Evolutionary conservation across 2,888 invertebrate species (phyloP), one percentile per base, ranked within the genome.

Genomic region (Tetragonula carbonaria): DNA sequence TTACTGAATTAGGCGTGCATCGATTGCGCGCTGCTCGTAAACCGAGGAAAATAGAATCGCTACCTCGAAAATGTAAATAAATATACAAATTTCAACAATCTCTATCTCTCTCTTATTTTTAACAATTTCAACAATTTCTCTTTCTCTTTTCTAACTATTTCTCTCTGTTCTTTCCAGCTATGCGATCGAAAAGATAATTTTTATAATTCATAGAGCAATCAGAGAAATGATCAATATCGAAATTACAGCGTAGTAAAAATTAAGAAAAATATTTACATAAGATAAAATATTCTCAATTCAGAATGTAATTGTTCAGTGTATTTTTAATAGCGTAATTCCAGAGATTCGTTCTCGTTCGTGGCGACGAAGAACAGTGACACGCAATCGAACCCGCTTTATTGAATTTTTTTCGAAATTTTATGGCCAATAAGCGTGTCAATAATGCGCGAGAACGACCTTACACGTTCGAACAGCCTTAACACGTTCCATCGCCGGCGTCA

Each of bases 1-100:
- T 75, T 38, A 53, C 14, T 33, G 62, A 70, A 77, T 77, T 77
- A 77, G 51, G 51, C 21, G 62, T 23, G 76, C n/a, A 51, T 70
- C 50, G 62, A 70, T 70, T 53, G 62, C 51, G n/a, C n/a, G 51
- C 4, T 66, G 66, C 66, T 66, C 38, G 23, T 55, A 66, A 67
- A 45, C 33, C 55, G 23, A 45, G 6, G 57, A 75, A 74, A 57
- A 75, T 21, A 66, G 66, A 21, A 75, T 38, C 33, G 14, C 33
- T 38, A 50, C n/a, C 23, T n/a, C 3, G 72, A 33, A 4, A 14
- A 50, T 13, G 2, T 14, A 23, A 2, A 55, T 13, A 4, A n/a
- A 23, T n/a, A 5, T 11, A 6, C 8, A 51, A 8, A 23, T 3
- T 55, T 45, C 14, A 2, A 70, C 6, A 28, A 62, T 62, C 8